These are phyloP conservation scores for Sinelater perroti DNA, from an alignment of 2,888 invertebrate genomes.

Conservation along the genomic window DNA sequence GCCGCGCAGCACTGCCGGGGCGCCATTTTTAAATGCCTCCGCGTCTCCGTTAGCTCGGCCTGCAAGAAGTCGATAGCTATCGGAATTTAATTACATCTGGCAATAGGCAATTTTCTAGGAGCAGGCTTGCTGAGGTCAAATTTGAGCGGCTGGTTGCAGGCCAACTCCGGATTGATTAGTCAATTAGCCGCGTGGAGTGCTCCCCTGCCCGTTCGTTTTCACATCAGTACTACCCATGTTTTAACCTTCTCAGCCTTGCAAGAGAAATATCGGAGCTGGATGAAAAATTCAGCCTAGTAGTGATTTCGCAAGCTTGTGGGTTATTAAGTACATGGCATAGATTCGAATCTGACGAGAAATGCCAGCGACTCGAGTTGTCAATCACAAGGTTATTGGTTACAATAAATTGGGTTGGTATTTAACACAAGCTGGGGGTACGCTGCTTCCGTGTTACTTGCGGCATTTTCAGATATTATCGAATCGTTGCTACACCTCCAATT, in stretches of 20 bases:
- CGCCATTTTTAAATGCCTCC: constrained; percentile 2
- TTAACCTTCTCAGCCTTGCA: no score
- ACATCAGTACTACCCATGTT: no score
- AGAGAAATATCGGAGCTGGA: no score
- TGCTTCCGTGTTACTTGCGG: constrained; percentile 15
- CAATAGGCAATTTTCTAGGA: background rate
- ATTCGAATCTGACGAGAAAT: background rate
- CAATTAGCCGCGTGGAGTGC: no score
- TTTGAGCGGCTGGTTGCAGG: no score
- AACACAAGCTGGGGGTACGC: background rate
- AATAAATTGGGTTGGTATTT: constrained; percentile 15
- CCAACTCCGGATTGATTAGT: no score
- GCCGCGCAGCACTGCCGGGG: no score
- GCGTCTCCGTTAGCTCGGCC: background rate
- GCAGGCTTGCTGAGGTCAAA: background rate
- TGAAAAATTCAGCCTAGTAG: no score
- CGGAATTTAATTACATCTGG: background rate
- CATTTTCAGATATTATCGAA: constrained; percentile 11
- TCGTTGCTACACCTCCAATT: no score
- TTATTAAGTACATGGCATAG: constrained; percentile 7
- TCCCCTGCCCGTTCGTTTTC: no score
- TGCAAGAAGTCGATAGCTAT: constrained; percentile 1
- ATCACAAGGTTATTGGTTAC: constrained; percentile 12
- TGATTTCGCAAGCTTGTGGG: background rate
- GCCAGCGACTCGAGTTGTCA: constrained; percentile 4